Evolutionary conservation across 1,140 invertebrate genomes (phyloP).

Genomic region (Potamilus streckersoni): DNA sequence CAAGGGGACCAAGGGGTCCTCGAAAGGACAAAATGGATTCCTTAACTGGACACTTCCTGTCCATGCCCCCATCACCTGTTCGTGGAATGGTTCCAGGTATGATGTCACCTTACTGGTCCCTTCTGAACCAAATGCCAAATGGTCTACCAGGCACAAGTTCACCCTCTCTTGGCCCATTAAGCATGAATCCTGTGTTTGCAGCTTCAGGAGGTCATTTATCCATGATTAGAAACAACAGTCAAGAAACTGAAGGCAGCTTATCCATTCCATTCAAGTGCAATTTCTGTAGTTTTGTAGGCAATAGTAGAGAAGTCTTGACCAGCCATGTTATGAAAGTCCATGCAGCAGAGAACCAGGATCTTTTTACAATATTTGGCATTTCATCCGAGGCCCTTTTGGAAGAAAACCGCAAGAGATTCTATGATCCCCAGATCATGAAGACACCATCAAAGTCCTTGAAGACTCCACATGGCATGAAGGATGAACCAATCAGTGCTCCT

Average conservation of each 20-base stretch:
- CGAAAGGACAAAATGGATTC: conserved; percentile 54
- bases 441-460: background rate
- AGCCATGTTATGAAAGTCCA: conserved; percentile 68
- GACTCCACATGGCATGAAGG: background rate
- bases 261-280: conserved; percentile 60
- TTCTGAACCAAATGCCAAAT: conserved; percentile 49
- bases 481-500: background rate
- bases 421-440: conserved; percentile 2
- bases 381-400: conserved; percentile 56
- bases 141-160: conserved; percentile 43
- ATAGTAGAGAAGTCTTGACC: conserved; percentile 59
- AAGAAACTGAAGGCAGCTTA: background rate
- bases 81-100: conserved; percentile 39
- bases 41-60: conserved; percentile 22
- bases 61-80: conserved; percentile 33
- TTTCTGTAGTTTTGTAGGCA: conserved; percentile 67
- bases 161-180: conserved; percentile 34
- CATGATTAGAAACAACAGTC: too few species aligned
- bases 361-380: conserved; percentile 61
- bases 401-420: conserved; percentile 40
- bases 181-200: conserved; percentile 17
- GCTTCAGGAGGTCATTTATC: background rate
- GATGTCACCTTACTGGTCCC: conserved; percentile 58
- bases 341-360: conserved; percentile 64
- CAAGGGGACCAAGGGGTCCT: conserved; percentile 63